These are phyloP conservation scores for Anabas testudineus DNA, from an alignment of 2,797 vertebrate species.

Conservation along the genomic window DNA sequence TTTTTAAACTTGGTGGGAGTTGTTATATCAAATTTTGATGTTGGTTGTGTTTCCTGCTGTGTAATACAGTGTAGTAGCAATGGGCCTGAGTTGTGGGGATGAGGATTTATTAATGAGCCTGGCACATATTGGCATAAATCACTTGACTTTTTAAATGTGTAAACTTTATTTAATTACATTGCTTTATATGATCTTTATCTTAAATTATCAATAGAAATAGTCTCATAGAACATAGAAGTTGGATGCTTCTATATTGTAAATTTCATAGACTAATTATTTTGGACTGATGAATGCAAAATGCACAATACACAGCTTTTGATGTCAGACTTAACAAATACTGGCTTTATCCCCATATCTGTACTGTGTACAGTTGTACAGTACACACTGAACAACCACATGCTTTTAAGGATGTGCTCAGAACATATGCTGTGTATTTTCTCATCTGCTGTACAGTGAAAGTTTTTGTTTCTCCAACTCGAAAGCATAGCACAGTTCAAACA, in stretches of 20 bases:
- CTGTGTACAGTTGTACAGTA: neutral
- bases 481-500: slow-evolving; percentile 15
- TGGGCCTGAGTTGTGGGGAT: neutral
- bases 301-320: neutral
- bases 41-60: slow-evolving; percentile 33
- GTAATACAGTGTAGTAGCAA: slow-evolving; percentile 5
- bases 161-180: neutral
- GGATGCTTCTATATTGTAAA: neutral
- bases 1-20: slow-evolving; percentile 47
- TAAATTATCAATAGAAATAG: too few species aligned
- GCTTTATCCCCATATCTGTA: neutral
- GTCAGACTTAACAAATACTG: neutral
- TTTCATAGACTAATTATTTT: neutral
- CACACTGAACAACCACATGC: neutral
- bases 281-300: neutral
- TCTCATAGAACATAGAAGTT: neutral
- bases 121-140: slow-evolving; percentile 13
- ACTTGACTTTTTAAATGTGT: slow-evolving; percentile 8
- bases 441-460: slow-evolving; percentile 14
- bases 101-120: slow-evolving; percentile 16
- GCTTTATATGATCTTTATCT: slow-evolving; percentile 5
- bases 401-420: neutral
- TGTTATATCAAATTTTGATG: slow-evolving; percentile 64
- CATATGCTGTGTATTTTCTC: neutral
- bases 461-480: slow-evolving; percentile 18